These are phyloP conservation scores for Protomyctophum bolini DNA, from an alignment of 2,113 vertebrate species.

Conservation along the genomic window DNA sequence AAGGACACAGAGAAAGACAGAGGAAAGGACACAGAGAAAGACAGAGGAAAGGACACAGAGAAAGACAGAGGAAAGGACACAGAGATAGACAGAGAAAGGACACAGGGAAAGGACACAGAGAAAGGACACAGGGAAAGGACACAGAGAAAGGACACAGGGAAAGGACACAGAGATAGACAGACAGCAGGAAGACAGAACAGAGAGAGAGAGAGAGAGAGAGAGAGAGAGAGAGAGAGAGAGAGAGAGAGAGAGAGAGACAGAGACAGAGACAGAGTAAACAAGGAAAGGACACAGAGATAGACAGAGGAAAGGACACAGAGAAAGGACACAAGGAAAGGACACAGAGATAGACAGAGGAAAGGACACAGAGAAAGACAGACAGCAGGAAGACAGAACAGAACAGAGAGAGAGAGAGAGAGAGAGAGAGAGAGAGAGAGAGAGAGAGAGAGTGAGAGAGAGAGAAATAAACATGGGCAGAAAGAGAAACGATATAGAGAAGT, in stretches of 20 bases:
- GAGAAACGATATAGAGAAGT: not conserved
- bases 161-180: not conserved
- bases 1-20: not conserved
- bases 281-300: not conserved
- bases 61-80: slow-evolving; percentile 14
- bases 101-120: not conserved
- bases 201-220: not conserved
- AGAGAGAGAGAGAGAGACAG: slow-evolving; percentile 7
- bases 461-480: slow-evolving; percentile 32
- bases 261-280: too few relatives aligned
- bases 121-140: not conserved
- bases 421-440: slow-evolving; percentile 5
- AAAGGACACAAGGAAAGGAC: not conserved
- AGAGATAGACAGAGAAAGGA: slow-evolving; percentile 11
- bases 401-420: not conserved
- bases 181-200: not conserved
- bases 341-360: not conserved
- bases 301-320: not conserved
- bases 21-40: not conserved
- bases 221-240: slow-evolving; percentile 6
- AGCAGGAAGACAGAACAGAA: not conserved
- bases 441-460: slow-evolving; percentile 7
- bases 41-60: slow-evolving; percentile 3
- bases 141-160: not conserved
- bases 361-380: not conserved